These are phyloP conservation scores for Mesocentrotus franciscanus DNA, from an alignment of 53 echinoderm and acorn worm genomes.

Conservation along the genomic window DNA sequence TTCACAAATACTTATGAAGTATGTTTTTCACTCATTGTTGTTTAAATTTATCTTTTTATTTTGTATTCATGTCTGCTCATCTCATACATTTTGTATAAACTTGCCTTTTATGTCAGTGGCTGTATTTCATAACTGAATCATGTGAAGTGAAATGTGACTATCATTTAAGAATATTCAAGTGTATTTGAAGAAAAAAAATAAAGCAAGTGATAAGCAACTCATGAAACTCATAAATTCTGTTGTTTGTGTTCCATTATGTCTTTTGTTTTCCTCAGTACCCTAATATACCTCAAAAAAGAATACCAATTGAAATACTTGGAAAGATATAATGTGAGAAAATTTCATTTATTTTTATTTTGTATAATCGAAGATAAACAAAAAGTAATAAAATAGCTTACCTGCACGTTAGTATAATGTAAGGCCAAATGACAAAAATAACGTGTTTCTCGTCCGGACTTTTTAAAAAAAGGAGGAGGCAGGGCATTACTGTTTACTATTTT, in stretches of 20 bases:
- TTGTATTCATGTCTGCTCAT: neutral
- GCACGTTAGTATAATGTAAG: too few relatives aligned
- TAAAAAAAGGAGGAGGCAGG: too few relatives aligned
- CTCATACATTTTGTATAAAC: neutral
- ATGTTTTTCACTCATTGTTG: neutral
- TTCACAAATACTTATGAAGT: neutral
- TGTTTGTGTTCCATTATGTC: neutral
- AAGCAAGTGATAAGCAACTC: constrained; percentile 16
- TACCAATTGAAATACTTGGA: too few relatives aligned
- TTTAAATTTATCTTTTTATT: neutral
- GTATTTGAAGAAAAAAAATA: neutral
- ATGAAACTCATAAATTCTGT: neutral
- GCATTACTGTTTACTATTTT: too few relatives aligned
- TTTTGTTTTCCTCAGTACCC: neutral
- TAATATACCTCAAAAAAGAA: neutral
- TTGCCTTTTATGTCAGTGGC: neutral
- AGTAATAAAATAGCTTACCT: too few relatives aligned
- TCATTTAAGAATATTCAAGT: neutral
- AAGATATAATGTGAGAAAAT: too few relatives aligned
- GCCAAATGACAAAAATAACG: too few relatives aligned
- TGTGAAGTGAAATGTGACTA: neutral
- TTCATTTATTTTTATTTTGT: too few relatives aligned
- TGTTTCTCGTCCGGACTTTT: too few relatives aligned
- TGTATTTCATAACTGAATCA: neutral
- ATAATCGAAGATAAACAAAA: too few relatives aligned